Conservation (phyloP, 30 jellyfish, hydroid and myxozoan species). For the Aurelia sp. region DNA sequence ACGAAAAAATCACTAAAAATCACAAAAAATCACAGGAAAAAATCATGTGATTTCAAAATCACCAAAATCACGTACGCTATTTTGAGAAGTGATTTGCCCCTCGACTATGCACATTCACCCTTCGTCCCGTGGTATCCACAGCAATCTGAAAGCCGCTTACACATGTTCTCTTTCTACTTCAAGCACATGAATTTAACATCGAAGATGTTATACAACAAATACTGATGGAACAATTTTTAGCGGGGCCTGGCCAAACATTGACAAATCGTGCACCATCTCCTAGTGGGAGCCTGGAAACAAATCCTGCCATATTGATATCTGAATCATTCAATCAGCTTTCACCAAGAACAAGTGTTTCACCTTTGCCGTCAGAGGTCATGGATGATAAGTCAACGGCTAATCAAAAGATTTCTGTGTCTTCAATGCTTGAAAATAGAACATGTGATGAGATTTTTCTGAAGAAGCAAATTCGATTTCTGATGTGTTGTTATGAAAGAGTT, state of each 20-base stretch:
- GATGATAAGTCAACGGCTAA: slow-evolving; percentile 53
- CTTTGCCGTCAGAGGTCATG: slow-evolving; percentile 73
- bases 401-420: slow-evolving; percentile 48
- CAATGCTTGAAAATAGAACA: slow-evolving; percentile 27
- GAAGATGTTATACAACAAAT: slow-evolving; percentile 89
- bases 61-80: too few species aligned
- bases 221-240: slow-evolving; percentile 70
- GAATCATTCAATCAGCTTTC: slow-evolving; percentile 49
- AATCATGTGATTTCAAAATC: too few species aligned
- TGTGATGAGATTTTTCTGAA: slow-evolving; percentile 44
- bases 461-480: slow-evolving; percentile 56
- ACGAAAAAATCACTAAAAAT: too few species aligned
- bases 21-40: too few species aligned
- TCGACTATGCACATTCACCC: too few species aligned
- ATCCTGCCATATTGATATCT: slow-evolving; percentile 53
- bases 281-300: slow-evolving; percentile 17
- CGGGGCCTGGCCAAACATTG: slow-evolving; percentile 24
- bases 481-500: slow-evolving; percentile 82
- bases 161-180: slow-evolving; percentile 2
- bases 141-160: too few species aligned
- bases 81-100: too few species aligned
- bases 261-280: slow-evolving; percentile 24
- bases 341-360: slow-evolving; percentile 16
- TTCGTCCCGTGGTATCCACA: too few species aligned
- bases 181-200: slow-evolving; percentile 54